A percentile compares a stretch with the other conserved stretches of the same genome.
These are phyloP conservation scores for Rhynchophorus ferrugineus DNA, from an alignment of 1,140 invertebrate species.

Conservation along the genomic window DNA sequence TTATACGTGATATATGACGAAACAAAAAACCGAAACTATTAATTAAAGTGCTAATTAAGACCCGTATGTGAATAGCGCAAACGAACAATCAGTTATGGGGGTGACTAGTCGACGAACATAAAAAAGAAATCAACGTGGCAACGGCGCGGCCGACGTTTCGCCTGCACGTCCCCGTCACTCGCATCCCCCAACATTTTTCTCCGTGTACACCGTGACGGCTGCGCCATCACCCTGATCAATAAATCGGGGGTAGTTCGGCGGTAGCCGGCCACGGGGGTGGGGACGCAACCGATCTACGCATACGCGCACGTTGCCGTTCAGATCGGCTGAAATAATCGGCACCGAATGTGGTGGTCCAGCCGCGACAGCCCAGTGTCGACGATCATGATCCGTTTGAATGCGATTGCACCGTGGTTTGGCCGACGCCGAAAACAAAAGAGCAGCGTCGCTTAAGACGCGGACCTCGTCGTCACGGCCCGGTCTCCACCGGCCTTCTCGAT, in stretches of 20 bases:
- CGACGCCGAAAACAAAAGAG: background rate
- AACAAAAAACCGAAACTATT: too few relatives aligned
- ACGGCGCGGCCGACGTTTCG: background rate
- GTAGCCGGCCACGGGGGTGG: too few relatives aligned
- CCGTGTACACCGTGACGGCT: background rate
- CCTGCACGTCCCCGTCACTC: background rate
- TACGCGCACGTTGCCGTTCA: background rate
- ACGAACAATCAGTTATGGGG: too few relatives aligned
- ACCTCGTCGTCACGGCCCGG: too few relatives aligned
- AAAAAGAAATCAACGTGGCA: background rate
- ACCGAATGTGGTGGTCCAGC: too few relatives aligned
- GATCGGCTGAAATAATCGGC: too few relatives aligned
- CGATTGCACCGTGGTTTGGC: too few relatives aligned
- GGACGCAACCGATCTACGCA: background rate
- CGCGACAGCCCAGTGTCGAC: background rate
- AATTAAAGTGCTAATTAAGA: too few relatives aligned
- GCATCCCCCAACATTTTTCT: background rate
- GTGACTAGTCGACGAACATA: too few relatives aligned
- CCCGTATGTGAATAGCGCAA: too few relatives aligned
- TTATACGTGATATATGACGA: too few relatives aligned
- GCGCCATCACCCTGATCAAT: background rate
- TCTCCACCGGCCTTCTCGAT: too few relatives aligned
- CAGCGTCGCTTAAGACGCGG: background rate
- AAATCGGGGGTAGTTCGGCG: background rate
- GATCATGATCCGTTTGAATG: background rate